Conservation (phyloP, 2,797 vertebrate species). For the Aldrovandia affinis region DNA sequence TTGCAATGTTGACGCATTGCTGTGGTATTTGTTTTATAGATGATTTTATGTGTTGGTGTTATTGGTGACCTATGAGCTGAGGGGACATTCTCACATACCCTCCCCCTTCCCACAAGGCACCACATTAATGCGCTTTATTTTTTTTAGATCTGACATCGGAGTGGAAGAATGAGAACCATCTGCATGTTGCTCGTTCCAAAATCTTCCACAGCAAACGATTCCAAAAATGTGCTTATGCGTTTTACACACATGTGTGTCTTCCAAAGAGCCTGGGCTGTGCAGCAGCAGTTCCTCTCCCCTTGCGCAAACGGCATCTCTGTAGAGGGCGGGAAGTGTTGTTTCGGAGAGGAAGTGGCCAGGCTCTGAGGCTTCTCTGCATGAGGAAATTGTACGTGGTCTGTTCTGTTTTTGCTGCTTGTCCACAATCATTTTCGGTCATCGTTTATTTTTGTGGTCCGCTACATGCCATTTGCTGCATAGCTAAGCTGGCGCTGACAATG, state of each 20-base stretch:
- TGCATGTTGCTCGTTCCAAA: background rate
- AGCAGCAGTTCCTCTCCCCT: background rate
- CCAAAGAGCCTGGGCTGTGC: too few species aligned
- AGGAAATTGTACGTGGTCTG: slow-evolving; percentile 36
- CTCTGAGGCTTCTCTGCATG: slow-evolving; percentile 32
- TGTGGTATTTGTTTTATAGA: background rate
- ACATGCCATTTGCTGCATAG: slow-evolving; percentile 28
- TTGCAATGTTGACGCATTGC: background rate
- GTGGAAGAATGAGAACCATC: background rate
- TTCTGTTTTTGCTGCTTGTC: slow-evolving; percentile 20
- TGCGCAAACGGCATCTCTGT: slow-evolving; percentile 6
- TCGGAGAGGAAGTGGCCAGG: slow-evolving; percentile 57
- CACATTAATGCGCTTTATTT: background rate
- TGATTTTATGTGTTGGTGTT: background rate
- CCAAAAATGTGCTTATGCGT: background rate
- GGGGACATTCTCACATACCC: too few species aligned
- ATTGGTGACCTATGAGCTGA: background rate
- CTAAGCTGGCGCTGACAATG: slow-evolving; percentile 28
- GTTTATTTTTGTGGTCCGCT: slow-evolving; percentile 41
- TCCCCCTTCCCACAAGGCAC: background rate
- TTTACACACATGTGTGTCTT: background rate
- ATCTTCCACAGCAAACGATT: background rate
- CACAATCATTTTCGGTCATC: slow-evolving; percentile 1
- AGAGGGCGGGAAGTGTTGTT: slow-evolving; percentile 39
- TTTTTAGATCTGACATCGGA: too few species aligned